Base-by-base conservation (phyloP, 2,113 vertebrate genomes). In the Dolichotis patagonum region DNA sequence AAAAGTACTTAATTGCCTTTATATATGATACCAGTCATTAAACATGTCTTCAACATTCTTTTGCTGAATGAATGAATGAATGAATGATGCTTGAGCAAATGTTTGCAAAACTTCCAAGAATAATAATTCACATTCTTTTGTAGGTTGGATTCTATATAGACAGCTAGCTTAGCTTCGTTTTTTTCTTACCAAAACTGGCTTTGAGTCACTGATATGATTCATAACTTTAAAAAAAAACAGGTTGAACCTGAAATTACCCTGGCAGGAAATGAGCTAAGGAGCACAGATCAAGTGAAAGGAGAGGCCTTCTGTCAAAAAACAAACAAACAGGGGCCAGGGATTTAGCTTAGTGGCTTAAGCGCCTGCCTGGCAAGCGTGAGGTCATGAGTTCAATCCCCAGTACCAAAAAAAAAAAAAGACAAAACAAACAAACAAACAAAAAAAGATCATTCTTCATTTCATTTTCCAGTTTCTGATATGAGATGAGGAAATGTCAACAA, bases 121-220 rank as follows among this genome's bases (percentile, higher is more conserved):
- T 85, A 93, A 95, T 38, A 71, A 56, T 54, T 75, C 41, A 90
- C 6, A 75, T 91, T 94, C 60, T 41, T 85, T 82, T 56, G 84
- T 90, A 83, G n/a, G 19, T 77, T 94, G 81, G 69, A 90, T 41
- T 85, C 71, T 91, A 95, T 91, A 71, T 30, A 96, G 88, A 94
- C 13, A 95, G 38, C 8, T 85, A 93, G 13, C 38, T 96, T 85
- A 52, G 78, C 14, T 77, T 83, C 65, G 26, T 19, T 92, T 19
- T 71, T n/a, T 19, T 2, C 13, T 41, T 69, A 49, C 56, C 7
- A 30, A 95, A 87, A 95, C 52, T 96, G 75, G 60, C 71, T 78
- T 93, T 96, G 89, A 97, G 84, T 98, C 96, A 98, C 75, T 85
- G 82, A 92, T 88, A 95, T 97, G 98, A 98, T 67, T 97, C 96